Percentiles rank a stretch among this genome's conserved stretches.
Evolutionary conservation across 2,888 invertebrate genomes (phyloP).

Genomic region (Euplexia lucipara): DNA sequence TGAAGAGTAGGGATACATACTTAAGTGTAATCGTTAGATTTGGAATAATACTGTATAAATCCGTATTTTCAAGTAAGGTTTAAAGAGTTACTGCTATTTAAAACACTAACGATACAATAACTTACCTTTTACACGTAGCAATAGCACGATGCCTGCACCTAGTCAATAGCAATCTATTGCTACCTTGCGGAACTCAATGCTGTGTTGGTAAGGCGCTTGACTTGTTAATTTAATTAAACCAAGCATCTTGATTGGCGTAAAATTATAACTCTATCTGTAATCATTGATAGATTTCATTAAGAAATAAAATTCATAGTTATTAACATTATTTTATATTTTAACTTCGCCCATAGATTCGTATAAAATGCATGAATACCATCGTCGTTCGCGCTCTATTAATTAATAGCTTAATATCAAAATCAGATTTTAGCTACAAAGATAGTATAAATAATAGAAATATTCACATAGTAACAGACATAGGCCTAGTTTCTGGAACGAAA

Average conservation of each 20-base stretch:
- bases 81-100: neutral
- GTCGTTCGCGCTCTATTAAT: slow-evolving; percentile 74
- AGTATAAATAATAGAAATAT: slow-evolving; percentile 72
- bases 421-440: slow-evolving; percentile 71
- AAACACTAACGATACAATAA: neutral
- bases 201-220: slow-evolving; percentile 24
- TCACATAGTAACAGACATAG: slow-evolving; percentile 64
- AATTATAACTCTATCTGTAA: slow-evolving; percentile 15
- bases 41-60: no score
- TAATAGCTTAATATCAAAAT: slow-evolving; percentile 71
- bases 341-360: slow-evolving; percentile 78
- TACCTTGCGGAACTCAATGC: neutral
- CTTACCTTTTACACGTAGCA: slow-evolving; percentile 22
- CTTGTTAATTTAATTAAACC: neutral
- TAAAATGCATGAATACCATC: slow-evolving; percentile 85
- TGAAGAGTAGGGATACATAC: no score
- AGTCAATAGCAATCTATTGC: slow-evolving; percentile 32
- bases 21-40: no score
- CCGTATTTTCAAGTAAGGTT: neutral
- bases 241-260: neutral
- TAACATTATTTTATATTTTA: slow-evolving; percentile 72
- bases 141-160: slow-evolving; percentile 13
- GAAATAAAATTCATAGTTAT: slow-evolving; percentile 53
- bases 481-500: no score
- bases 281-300: slow-evolving; percentile 2